These are phyloP conservation scores for Heteromurus nitidus DNA, from an alignment of 2,888 invertebrate genomes.

Conservation along the genomic window DNA sequence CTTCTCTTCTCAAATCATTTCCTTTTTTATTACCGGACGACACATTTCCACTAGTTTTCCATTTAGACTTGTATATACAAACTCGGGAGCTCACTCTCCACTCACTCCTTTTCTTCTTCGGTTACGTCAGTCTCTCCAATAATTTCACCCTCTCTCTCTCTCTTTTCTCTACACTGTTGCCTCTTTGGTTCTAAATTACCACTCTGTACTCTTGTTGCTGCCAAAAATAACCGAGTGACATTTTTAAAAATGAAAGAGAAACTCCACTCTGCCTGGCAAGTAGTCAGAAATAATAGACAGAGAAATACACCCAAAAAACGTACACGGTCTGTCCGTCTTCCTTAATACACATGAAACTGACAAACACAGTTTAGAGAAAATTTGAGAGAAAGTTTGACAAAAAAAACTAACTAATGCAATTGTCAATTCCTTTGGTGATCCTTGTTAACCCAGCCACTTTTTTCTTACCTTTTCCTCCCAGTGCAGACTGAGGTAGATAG, in stretches of 20 bases:
- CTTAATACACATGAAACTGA: neutral
- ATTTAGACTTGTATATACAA: conserved; percentile 4
- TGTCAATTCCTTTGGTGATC: neutral
- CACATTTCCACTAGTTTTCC: conserved; percentile 51
- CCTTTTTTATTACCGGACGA: conserved; percentile 60
- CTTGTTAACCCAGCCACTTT: too few relatives aligned
- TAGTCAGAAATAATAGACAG: neutral
- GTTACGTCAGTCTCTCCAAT: too few relatives aligned
- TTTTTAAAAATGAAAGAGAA: conserved; percentile 6
- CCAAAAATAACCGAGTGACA: conserved; percentile 32
- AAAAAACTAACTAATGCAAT: neutral
- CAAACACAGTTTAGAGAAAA: neutral
- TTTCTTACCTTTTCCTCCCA: too few relatives aligned
- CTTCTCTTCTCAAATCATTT: conserved; percentile 53
- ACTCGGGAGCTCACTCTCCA: neutral
- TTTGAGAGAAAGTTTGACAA: neutral
- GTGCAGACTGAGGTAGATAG: too few relatives aligned
- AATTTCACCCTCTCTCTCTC: neutral
- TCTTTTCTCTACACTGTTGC: too few relatives aligned
- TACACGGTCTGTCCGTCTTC: neutral
- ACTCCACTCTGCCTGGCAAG: neutral
- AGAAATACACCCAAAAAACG: too few relatives aligned
- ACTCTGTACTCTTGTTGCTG: conserved; percentile 28
- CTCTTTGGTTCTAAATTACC: conserved; percentile 15
- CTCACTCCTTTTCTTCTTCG: too few relatives aligned